A percentile compares a stretch with the other conserved stretches of the same genome.
These are phyloP conservation scores for Ciconia boyciana DNA, from an alignment of 2,113 vertebrate genomes.

Conservation along the genomic window DNA sequence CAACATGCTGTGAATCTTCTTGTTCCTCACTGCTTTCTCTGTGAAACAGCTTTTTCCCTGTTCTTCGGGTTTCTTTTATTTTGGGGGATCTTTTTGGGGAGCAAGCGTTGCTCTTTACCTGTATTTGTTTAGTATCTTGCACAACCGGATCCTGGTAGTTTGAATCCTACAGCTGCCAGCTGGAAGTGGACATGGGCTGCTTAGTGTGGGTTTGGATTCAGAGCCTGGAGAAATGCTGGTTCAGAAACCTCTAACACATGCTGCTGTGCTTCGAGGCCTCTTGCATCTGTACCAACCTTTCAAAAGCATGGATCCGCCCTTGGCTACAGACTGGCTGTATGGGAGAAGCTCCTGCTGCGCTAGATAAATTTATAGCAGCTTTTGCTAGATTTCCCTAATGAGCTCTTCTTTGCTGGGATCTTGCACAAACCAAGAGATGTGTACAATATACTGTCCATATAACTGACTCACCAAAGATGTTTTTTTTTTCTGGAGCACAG, in stretches of 20 bases:
- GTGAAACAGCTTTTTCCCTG: not conserved
- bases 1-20: not conserved
- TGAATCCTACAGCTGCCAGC: not conserved
- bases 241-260: not conserved
- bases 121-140: not conserved
- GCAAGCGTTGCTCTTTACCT: not conserved
- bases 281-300: not conserved
- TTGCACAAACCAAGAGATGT: not conserved
- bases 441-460: not conserved
- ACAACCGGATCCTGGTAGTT: not conserved
- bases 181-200: not conserved
- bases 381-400: not conserved
- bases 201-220: not conserved
- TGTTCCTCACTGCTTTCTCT: not conserved
- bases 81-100: not conserved
- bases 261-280: not conserved
- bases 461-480: not conserved
- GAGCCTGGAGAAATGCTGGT: not conserved
- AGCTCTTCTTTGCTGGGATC: not conserved
- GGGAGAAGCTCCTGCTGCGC: not conserved
- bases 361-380: not conserved
- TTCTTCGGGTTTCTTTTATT: not conserved
- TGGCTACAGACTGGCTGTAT: not conserved
- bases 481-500: not conserved
- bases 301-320: not conserved